phyloP scores from a whole-genome alignment of 2,113 vertebrate genomes.

The Ploceus nigricollis region DNA sequence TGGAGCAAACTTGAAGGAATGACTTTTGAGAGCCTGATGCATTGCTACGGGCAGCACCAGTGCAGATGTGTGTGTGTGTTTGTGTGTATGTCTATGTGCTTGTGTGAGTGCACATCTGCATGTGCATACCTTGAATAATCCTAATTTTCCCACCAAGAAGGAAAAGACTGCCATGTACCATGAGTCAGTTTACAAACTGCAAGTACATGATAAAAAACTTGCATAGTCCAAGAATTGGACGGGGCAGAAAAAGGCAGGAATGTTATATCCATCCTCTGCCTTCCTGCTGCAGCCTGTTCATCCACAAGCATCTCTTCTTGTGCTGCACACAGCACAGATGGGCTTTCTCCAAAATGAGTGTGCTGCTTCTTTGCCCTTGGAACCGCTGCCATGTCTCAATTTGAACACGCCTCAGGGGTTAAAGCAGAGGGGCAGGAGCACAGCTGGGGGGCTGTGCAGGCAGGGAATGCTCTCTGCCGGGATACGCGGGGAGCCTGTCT shows the following conservation, averaged over 20 bases:
- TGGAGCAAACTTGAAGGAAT: not conserved
- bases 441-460: not conserved
- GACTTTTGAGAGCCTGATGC: not conserved
- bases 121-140: not conserved
- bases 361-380: not conserved
- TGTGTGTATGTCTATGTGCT: accelerated
- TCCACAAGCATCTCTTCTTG: not conserved
- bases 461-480: not conserved
- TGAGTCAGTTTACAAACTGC: accelerated
- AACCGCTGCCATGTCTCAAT: not conserved
- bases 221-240: accelerated
- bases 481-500: accelerated
- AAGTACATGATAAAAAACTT: not conserved
- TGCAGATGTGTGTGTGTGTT: accelerated
- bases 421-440: not conserved
- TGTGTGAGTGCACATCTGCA: not conserved
- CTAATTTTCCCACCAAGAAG: not conserved
- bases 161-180: accelerated
- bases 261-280: not conserved
- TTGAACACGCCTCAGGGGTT: not conserved
- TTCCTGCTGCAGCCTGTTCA: not conserved
- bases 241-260: not conserved
- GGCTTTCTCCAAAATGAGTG: not conserved
- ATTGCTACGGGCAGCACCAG: not conserved
- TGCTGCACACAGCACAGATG: not conserved